phyloP scores from a whole-genome alignment of 2,113 vertebrate species.

The Ameiurus melas region DNA sequence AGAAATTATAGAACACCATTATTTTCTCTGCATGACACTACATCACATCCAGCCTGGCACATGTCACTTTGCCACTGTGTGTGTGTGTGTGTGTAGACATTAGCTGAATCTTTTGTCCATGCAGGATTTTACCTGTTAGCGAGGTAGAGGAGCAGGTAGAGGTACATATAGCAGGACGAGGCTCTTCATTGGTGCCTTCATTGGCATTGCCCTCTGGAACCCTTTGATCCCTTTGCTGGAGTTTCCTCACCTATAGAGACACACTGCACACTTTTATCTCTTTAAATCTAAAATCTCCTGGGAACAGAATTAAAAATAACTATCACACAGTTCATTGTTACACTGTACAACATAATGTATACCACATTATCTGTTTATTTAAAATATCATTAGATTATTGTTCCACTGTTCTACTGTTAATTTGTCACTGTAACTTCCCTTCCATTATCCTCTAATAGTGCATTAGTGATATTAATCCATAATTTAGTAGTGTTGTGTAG shows the following conservation, averaged over 20 bases:
- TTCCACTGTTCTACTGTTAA: not conserved
- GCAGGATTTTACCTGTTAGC: slow-evolving; percentile 67
- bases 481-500: slow-evolving; percentile 9
- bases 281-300: not conserved
- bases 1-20: slow-evolving; percentile 42
- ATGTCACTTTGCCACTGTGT: slow-evolving; percentile 60
- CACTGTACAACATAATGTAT: not conserved
- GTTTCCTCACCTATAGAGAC: slow-evolving; percentile 76
- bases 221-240: slow-evolving; percentile 65
- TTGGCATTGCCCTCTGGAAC: slow-evolving; percentile 51
- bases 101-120: slow-evolving; percentile 67
- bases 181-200: slow-evolving; percentile 62
- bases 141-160: slow-evolving; percentile 60
- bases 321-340: not conserved
- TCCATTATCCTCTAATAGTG: slow-evolving; percentile 17
- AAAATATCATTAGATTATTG: not conserved
- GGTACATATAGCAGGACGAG: slow-evolving; percentile 50
- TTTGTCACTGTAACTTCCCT: slow-evolving; percentile 5
- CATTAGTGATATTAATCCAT: slow-evolving; percentile 29
- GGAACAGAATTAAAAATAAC: not conserved
- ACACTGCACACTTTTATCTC: not conserved
- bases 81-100: slow-evolving; percentile 46
- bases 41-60: slow-evolving; percentile 53
- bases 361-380: not conserved
- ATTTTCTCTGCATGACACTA: slow-evolving; percentile 57